A percentile compares a stretch with the other conserved stretches of the same genome.
Evolutionary conservation across 30 jellyfish, hydroid and myxozoan species (phyloP).

Genomic region (Phacellophora camtschatica): DNA sequence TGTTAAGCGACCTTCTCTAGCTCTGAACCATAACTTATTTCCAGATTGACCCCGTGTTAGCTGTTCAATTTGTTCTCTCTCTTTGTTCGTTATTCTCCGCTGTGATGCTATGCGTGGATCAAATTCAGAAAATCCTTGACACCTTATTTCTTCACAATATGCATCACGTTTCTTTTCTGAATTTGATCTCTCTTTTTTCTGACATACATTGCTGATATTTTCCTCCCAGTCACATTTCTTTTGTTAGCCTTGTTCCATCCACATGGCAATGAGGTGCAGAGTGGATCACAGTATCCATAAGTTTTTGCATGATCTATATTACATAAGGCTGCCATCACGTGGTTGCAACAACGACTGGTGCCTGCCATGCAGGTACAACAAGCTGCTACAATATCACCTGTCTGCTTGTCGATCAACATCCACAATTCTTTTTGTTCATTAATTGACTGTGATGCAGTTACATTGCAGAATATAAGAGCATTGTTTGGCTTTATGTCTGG

Average conservation of each 20-base stretch:
- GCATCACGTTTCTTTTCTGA: neutral
- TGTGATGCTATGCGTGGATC: neutral
- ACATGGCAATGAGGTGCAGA: slow-evolving; percentile 25
- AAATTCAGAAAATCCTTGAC: neutral
- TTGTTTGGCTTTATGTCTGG: neutral
- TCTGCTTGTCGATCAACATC: neutral
- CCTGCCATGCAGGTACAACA: slow-evolving; percentile 53
- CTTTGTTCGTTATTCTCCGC: neutral
- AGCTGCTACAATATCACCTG: slow-evolving; percentile 5
- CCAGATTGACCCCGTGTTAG: neutral
- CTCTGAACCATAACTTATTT: neutral
- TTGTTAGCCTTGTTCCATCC: slow-evolving; percentile 18
- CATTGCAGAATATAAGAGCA: slow-evolving; percentile 8
- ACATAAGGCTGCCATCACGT: slow-evolving; percentile 27
- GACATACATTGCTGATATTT: neutral
- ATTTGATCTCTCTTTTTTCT: slow-evolving; percentile 3
- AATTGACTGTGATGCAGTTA: slow-evolving; percentile 36
- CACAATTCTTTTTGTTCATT: neutral
- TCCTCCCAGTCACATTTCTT: neutral
- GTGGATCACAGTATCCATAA: slow-evolving; percentile 15
- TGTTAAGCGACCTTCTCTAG: slow-evolving; percentile 1
- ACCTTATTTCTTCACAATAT: neutral
- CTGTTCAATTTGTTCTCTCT: neutral
- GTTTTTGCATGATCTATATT: slow-evolving; percentile 8
- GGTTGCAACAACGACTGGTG: slow-evolving; percentile 44